Conservation (phyloP, 2,113 vertebrate species). For the Crocuta crocuta region DNA sequence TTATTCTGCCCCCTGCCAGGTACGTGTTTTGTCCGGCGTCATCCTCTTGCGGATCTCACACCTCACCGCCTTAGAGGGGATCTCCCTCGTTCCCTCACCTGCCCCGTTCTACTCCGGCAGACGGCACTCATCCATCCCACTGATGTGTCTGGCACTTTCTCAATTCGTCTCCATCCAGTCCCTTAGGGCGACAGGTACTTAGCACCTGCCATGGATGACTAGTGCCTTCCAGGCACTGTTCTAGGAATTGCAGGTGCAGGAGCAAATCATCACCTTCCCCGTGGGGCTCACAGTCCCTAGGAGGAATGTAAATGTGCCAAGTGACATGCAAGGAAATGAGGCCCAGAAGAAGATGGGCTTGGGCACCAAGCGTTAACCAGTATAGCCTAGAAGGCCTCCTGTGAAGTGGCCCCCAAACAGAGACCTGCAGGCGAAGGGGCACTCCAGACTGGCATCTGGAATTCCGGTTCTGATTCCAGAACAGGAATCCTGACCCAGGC, state of each 20-base stretch:
- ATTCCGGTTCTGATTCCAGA: no score
- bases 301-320: background rate
- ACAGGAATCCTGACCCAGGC: background rate
- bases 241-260: no score
- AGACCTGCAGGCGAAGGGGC: background rate
- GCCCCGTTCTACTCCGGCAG: background rate
- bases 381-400: background rate
- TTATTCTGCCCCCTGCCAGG: background rate
- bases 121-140: background rate
- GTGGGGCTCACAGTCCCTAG: fast-evolving
- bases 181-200: background rate
- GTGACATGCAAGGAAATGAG: background rate
- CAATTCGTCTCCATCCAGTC: background rate
- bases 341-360: background rate
- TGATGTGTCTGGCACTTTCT: background rate
- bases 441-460: no score
- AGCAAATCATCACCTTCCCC: background rate
- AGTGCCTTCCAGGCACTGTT: background rate
- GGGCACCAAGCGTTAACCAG: background rate
- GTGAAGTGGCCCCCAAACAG: background rate
- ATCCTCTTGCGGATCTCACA: background rate
- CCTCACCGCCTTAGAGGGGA: background rate
- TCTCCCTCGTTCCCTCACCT: no score
- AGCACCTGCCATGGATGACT: background rate
- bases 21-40: background rate